Evolutionary conservation across 2,113 vertebrate species (phyloP).

Genomic region (Ramphastos sulfuratus): DNA sequence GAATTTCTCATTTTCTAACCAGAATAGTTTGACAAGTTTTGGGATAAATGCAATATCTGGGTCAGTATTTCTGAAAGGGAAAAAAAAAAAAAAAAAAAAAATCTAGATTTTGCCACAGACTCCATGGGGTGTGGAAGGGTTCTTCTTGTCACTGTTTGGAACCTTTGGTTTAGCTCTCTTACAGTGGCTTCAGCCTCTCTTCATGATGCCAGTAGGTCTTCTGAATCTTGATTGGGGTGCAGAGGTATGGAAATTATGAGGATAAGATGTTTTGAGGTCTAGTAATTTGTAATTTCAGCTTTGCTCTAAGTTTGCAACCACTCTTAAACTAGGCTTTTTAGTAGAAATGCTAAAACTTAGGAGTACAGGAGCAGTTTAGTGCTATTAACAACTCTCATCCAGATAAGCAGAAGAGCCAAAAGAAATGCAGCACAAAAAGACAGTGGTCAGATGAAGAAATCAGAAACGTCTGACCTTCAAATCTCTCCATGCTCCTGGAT

Average conservation of each 20-base stretch:
- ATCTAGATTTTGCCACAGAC: neutral
- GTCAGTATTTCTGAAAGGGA: neutral
- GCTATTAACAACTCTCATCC: neutral
- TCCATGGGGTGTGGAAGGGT: neutral
- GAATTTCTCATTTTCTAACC: neutral
- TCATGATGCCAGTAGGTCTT: neutral
- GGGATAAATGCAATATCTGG: neutral
- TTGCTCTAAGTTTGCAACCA: neutral
- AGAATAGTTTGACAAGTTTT: neutral
- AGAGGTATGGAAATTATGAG: neutral
- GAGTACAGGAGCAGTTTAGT: neutral
- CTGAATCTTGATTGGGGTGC: too few species aligned
- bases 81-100: neutral
- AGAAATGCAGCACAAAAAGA: neutral
- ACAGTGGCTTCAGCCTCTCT: neutral
- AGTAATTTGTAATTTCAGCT: neutral
- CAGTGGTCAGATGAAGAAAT: neutral
- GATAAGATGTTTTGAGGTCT: neutral
- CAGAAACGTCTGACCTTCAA: neutral
- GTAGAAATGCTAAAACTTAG: neutral
- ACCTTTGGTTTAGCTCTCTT: neutral
- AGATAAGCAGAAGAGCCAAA: neutral
- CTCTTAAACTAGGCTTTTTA: neutral
- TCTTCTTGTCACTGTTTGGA: neutral
- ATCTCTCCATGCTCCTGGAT: neutral